These are phyloP conservation scores for Choloepus didactylus DNA, from an alignment of 2,797 vertebrate genomes.

Conservation along the genomic window DNA sequence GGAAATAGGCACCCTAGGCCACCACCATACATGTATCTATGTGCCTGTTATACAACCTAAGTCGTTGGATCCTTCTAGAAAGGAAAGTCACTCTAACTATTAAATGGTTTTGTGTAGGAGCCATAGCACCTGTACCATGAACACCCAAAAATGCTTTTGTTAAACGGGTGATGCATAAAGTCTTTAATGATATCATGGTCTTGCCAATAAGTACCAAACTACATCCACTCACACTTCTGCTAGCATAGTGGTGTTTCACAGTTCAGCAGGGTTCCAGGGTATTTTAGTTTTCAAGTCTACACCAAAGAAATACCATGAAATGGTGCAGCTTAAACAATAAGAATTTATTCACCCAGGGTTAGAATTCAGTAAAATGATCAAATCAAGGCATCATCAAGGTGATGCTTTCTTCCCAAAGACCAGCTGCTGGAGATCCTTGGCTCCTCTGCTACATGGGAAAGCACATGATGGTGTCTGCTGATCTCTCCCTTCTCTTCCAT, in stretches of 20 bases:
- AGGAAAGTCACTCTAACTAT: neutral
- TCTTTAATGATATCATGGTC: neutral
- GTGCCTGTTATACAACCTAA: neutral
- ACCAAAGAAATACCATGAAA: too few species aligned
- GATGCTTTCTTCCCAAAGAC: too few species aligned
- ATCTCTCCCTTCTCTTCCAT: too few species aligned
- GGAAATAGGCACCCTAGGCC: neutral
- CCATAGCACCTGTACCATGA: neutral
- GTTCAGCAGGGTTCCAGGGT: neutral
- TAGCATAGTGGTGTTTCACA: neutral
- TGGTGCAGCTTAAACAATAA: too few species aligned
- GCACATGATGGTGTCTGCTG: too few species aligned
- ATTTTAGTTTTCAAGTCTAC: too few species aligned
- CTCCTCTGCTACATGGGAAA: too few species aligned
- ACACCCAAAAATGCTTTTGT: neutral
- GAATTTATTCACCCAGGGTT: too few species aligned
- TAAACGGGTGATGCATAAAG: neutral
- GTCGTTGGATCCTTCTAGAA: neutral
- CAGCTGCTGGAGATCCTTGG: too few species aligned
- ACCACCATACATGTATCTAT: neutral
- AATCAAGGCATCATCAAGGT: too few species aligned
- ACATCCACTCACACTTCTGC: neutral
- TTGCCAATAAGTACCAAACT: neutral
- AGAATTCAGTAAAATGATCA: too few species aligned
- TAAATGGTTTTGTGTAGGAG: neutral